A percentile compares a stretch with the other conserved stretches of the same genome.
These are phyloP conservation scores for Hyalella azteca DNA, from an alignment of 2,888 invertebrate genomes.

Conservation along the genomic window DNA sequence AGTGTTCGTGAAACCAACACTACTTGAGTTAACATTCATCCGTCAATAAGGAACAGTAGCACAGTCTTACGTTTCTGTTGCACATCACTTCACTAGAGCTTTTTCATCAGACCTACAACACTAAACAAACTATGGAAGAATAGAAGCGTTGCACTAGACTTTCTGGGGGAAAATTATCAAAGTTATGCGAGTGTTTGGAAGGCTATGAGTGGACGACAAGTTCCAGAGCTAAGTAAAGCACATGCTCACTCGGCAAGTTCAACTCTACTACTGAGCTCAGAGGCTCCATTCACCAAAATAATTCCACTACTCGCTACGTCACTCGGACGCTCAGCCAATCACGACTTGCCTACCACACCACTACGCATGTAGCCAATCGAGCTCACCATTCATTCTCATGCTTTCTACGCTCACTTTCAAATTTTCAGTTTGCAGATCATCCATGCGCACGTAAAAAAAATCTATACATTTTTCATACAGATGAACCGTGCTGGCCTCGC, in stretches of 20 bases:
- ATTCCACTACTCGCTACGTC: background rate
- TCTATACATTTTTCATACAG: too few species aligned
- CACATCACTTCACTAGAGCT: background rate
- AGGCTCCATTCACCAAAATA: slow-evolving; percentile 28
- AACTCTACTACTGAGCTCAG: slow-evolving; percentile 10
- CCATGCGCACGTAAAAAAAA: too few species aligned
- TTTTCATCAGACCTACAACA: background rate
- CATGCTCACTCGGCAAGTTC: background rate
- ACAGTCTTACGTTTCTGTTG: background rate
- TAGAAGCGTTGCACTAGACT: background rate
- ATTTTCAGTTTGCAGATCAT: too few species aligned
- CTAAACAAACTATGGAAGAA: background rate
- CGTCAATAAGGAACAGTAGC: background rate
- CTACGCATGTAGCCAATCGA: background rate
- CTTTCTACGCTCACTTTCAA: background rate
- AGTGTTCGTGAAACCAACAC: background rate
- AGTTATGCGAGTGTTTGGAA: background rate
- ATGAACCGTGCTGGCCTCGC: too few species aligned
- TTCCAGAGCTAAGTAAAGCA: background rate
- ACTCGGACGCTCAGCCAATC: background rate
- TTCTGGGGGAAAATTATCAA: background rate
- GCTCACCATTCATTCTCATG: background rate
- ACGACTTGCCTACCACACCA: background rate
- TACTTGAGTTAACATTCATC: background rate
- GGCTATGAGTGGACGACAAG: background rate